Base-by-base conservation (phyloP, 2,888 invertebrate genomes). In the Hirtodrosophila histrioides region DNA sequence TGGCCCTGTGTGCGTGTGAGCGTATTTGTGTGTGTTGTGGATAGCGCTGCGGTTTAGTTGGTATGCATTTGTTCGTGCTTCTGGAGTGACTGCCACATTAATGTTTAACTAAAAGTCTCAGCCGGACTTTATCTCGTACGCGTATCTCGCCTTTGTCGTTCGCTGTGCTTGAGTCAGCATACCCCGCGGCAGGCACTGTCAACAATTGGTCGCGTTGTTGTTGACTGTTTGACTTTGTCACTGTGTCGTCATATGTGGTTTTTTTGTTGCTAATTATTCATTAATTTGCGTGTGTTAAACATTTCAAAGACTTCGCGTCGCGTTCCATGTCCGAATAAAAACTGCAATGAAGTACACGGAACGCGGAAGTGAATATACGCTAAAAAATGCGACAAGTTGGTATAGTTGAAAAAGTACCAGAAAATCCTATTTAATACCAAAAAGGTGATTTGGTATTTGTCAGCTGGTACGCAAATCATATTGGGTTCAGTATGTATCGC, bases 291-390 rank as follows among this genome's bases (percentile, higher is more conserved):
- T 62, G 72, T 58, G 57, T 45, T 45, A 46, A 70, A 70, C 83
- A 78, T 79, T 63, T 69, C 66, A 48, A 54, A 76, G 64, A 50
- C 33, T 72, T 61, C 64, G 75, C 82, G 83, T 70, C 75, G 79
- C 79, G 85, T 70, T 80, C 75, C 78, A 72, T 85, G 61, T 65
- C 82, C 48, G 67, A 58, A 78, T 74, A 77, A 80, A 84, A 81
- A 75, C 62, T 83, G 77, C 80, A 78, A 56, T 71, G 64, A 68
- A 51, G 61, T 37, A 55, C 53, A 41, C 63, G 65, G 72, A 74
- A 82, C 71, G 72, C 78, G 78, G 82, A 78, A 78, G 72, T 72
- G 51, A 43, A 66, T 75, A 75, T 33, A 54, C n/a, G 9, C 64
- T 51, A 54, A 75, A 75, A 60, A 54, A 58, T 49, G 29, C 17